phyloP scores from a whole-genome alignment of 2,113 vertebrate species.

The Rhabdomys dilectus region DNA sequence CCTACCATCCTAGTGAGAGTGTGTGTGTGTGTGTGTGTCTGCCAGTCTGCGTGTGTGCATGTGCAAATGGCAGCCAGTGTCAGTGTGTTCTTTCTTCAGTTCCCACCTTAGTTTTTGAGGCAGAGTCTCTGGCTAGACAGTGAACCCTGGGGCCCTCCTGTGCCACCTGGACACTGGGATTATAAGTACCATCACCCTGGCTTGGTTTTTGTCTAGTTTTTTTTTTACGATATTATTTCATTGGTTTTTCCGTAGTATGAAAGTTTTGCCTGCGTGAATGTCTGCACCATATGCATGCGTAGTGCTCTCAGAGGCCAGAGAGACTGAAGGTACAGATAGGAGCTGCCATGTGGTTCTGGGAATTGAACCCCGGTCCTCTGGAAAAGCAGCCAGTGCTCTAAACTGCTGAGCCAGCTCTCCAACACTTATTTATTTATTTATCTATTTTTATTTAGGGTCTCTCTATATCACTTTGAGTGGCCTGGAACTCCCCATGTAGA shows the following conservation, averaged over 20 bases:
- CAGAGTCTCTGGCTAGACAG: background rate
- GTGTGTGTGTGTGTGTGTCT: background rate
- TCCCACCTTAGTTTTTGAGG: background rate
- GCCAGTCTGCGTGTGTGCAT: background rate
- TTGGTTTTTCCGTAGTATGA: background rate
- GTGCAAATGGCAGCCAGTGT: background rate
- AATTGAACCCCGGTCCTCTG: background rate
- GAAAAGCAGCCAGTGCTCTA: background rate
- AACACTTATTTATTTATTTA: background rate
- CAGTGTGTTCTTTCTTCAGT: background rate
- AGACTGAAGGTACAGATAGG: background rate
- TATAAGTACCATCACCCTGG: background rate
- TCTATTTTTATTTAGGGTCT: background rate
- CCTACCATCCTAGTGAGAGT: background rate
- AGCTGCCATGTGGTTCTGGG: background rate
- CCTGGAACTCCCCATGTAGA: background rate
- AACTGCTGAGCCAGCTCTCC: background rate
- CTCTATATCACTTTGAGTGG: background rate
- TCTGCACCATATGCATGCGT: background rate
- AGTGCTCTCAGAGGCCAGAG: background rate
- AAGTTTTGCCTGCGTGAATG: background rate
- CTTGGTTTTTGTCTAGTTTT: background rate
- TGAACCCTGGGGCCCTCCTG: background rate
- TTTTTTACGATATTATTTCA: background rate
- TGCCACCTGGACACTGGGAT: background rate